Percentiles rank a stretch among this genome's conserved stretches.
Evolutionary conservation across 2,797 vertebrate genomes (phyloP).

Genomic region (Catharus ustulatus): DNA sequence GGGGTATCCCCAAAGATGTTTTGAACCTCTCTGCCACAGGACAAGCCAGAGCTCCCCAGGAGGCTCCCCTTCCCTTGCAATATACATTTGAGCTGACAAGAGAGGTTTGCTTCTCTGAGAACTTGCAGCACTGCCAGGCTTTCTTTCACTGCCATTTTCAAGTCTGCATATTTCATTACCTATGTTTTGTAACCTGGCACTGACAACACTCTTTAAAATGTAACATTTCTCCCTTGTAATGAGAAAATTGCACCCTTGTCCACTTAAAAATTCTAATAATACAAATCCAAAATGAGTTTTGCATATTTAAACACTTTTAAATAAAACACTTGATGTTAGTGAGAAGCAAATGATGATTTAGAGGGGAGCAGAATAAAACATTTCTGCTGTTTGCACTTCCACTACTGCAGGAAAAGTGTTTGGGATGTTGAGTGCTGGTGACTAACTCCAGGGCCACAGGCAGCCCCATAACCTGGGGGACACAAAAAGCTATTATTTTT

Average conservation of each 20-base stretch:
- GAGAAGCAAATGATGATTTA: accelerated
- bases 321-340: background rate
- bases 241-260: background rate
- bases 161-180: background rate
- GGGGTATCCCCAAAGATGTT: background rate
- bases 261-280: constrained; percentile 1
- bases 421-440: background rate
- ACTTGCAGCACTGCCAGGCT: background rate
- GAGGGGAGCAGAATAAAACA: background rate
- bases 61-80: background rate
- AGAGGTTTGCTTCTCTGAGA: background rate
- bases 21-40: background rate
- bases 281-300: background rate
- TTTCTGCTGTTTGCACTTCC: accelerated
- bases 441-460: background rate
- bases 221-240: background rate
- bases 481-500: background rate
- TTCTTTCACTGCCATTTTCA: background rate
- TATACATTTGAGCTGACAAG: background rate
- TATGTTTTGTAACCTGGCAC: background rate
- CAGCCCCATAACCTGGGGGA: background rate
- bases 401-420: background rate
- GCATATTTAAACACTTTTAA: background rate
- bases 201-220: background rate
- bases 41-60: background rate